These are phyloP conservation scores for Radopholus similis DNA, from an alignment of 1,140 invertebrate genomes.

Conservation along the genomic window DNA sequence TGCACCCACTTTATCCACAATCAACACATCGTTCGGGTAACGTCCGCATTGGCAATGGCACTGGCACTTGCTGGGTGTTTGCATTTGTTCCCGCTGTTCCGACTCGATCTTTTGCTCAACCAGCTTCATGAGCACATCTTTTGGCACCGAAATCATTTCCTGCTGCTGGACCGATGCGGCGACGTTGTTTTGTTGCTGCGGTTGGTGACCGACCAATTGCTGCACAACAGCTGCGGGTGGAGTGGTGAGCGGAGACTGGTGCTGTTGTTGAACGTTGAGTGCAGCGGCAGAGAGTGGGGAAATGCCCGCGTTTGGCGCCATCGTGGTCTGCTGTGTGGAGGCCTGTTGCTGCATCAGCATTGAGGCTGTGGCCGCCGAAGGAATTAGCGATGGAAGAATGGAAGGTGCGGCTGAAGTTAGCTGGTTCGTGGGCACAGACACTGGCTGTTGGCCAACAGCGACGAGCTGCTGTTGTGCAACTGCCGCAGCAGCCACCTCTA, in stretches of 20 bases:
- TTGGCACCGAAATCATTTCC: constrained; percentile 47
- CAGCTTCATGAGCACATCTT: constrained; percentile 42
- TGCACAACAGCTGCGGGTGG: constrained; percentile 3
- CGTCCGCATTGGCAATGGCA: constrained; percentile 53
- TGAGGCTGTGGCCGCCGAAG: no score
- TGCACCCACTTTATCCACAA: constrained; percentile 48
- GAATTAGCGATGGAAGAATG: no score
- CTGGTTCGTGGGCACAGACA: no score
- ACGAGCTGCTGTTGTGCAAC: no score
- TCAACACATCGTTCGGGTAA: constrained; percentile 50
- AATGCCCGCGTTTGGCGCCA: background rate
- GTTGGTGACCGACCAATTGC: constrained; percentile 8
- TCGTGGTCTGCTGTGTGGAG: background rate
- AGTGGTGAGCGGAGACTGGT: background rate
- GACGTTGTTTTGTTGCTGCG: background rate
- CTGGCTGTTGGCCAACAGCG: no score
- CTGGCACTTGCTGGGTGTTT: constrained; percentile 46
- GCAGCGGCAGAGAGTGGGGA: no score
- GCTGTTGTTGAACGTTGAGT: no score
- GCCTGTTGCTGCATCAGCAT: no score
- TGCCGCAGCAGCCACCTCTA: no score
- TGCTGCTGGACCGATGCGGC: constrained; percentile 1
- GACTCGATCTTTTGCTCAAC: constrained; percentile 41
- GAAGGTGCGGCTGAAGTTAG: no score
- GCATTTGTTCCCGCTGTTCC: constrained; percentile 28